Conservation (phyloP, 2,888 invertebrate species). For the Escarpia spicata region DNA sequence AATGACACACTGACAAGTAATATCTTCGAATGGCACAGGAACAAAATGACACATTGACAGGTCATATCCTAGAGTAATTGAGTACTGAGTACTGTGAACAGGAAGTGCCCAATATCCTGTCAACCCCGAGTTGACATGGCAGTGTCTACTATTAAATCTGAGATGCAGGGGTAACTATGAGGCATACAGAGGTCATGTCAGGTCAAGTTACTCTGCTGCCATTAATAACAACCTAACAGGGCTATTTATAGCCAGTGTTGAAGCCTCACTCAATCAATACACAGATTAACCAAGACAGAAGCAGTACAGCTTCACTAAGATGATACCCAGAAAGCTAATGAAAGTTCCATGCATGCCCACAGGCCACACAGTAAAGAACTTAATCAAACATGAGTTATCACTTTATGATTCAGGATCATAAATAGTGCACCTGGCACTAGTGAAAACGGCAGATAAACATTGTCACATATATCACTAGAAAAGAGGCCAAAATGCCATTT, state of each 20-base stretch:
- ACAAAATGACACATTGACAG: neutral
- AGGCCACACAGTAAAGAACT: neutral
- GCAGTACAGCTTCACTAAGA: neutral
- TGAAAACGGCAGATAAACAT: neutral
- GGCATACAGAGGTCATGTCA: neutral
- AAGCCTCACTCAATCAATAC: neutral
- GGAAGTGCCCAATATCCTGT: conserved; percentile 5
- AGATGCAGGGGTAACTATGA: neutral
- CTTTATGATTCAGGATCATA: neutral
- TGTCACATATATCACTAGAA: neutral
- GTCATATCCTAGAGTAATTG: neutral
- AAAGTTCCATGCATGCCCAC: neutral
- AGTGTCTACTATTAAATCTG: neutral
- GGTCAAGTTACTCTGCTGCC: neutral
- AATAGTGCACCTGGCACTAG: neutral
- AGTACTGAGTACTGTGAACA: neutral
- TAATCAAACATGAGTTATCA: neutral
- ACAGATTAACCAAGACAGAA: neutral
- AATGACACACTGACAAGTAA: neutral
- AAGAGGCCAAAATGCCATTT: neutral
- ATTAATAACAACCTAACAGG: neutral
- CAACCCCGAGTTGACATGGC: neutral
- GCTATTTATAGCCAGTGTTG: conserved; percentile 13
- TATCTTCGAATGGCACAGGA: neutral
- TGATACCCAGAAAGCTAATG: neutral